phyloP scores from a whole-genome alignment of 2,888 invertebrate species.

The Tolmerus cingulatus region DNA sequence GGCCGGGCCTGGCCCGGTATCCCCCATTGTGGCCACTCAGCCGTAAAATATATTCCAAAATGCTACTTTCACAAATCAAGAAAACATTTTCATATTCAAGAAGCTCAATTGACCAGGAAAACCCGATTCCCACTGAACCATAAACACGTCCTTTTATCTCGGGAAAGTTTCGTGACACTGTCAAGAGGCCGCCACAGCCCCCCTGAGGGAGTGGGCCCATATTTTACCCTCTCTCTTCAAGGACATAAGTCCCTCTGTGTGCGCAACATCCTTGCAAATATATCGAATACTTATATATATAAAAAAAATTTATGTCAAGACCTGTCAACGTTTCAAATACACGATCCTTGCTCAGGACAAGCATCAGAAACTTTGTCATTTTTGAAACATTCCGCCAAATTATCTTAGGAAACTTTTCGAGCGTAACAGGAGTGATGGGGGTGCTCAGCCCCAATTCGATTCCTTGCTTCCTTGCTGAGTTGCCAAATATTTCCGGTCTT shows the following conservation, averaged over 20 bases:
- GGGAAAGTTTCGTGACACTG: conserved; percentile 11
- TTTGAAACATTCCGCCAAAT: conserved; percentile 9
- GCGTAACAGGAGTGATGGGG: background rate
- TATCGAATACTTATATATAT: background rate
- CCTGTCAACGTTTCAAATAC: conserved; percentile 20
- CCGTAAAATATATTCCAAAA: conserved; percentile 31
- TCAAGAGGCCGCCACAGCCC: background rate
- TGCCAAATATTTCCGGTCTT: background rate
- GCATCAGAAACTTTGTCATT: conserved; percentile 1
- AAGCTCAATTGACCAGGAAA: conserved; percentile 41
- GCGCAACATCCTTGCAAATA: background rate
- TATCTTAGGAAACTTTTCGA: conserved; percentile 13
- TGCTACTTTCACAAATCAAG: conserved; percentile 31
- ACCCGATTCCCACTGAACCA: conserved; percentile 37
- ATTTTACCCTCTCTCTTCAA: background rate
- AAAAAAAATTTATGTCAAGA: background rate
- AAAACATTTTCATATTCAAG: conserved; percentile 42
- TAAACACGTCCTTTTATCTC: conserved; percentile 26
- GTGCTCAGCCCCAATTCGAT: background rate
- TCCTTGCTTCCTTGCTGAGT: background rate
- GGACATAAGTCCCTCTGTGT: background rate
- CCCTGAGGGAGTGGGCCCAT: background rate
- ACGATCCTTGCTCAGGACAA: background rate
- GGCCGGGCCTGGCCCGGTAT: background rate
- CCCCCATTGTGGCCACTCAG: background rate